A percentile compares a stretch with the other conserved stretches of the same genome.
Conservation (phyloP, 2,113 vertebrate species). For the Nannospalax galili region DNA sequence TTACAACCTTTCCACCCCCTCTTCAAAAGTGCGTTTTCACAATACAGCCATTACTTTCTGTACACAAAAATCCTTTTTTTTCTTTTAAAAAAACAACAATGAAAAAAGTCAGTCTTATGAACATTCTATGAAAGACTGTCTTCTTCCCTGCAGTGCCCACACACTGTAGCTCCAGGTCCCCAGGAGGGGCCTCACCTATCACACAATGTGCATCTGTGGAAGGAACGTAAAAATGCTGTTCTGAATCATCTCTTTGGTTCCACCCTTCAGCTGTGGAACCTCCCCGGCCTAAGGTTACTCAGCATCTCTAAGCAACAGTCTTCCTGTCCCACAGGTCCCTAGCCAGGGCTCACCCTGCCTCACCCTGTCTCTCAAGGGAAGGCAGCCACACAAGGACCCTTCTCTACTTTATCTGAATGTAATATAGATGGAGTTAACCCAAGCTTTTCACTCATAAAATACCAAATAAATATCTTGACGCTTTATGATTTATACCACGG, state of each 20-base stretch:
- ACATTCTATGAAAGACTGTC: not conserved
- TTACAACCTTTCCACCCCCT: too few relatives aligned
- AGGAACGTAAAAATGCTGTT: not conserved
- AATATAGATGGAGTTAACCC: not conserved
- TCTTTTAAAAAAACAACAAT: not conserved
- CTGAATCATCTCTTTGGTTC: not conserved
- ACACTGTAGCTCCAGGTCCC: not conserved
- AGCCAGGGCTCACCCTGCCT: not conserved
- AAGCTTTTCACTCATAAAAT: slow-evolving; percentile 56
- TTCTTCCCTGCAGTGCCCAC: not conserved
- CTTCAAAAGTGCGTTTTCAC: too few relatives aligned
- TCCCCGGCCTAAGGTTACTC: not conserved
- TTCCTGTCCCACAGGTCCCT: not conserved
- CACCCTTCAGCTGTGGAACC: not conserved
- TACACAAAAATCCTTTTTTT: not conserved
- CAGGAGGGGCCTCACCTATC: not conserved
- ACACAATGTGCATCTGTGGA: not conserved
- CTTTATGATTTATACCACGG: slow-evolving; percentile 35
- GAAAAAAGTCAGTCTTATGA: not conserved
- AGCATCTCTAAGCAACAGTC: not conserved
- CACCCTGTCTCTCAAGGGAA: not conserved
- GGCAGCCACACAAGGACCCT: not conserved
- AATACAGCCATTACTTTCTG: not conserved
- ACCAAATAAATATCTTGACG: slow-evolving; percentile 46
- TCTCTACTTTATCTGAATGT: not conserved